Conservation (phyloP, 2,797 vertebrate genomes). For the Tauraco hartlaubi region DNA sequence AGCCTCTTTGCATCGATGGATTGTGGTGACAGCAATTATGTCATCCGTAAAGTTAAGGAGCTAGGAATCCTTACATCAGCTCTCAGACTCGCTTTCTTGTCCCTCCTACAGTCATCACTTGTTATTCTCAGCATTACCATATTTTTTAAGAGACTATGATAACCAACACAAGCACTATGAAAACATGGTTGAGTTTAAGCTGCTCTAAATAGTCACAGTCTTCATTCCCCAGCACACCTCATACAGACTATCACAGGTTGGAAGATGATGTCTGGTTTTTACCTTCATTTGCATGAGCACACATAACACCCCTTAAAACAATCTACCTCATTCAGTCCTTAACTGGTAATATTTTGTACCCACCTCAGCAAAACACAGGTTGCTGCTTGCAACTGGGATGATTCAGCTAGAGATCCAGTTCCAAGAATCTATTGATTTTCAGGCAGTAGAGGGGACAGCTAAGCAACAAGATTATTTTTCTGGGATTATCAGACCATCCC, state of each 20-base stretch:
- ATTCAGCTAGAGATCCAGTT: not conserved
- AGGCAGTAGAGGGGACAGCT: not conserved
- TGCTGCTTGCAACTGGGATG: not conserved
- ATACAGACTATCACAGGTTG: not conserved
- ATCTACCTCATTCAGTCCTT: not conserved
- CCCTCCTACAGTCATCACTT: constrained; percentile 57
- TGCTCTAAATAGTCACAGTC: not conserved
- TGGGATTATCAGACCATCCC: not conserved
- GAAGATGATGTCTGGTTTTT: not conserved
- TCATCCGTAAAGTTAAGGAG: constrained; percentile 55
- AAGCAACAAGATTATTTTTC: not conserved
- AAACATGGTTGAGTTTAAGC: constrained; percentile 12
- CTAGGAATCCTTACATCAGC: constrained; percentile 53
- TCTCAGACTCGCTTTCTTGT: constrained; percentile 54
- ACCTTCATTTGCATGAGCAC: not conserved
- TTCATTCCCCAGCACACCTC: not conserved
- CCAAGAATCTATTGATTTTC: not conserved
- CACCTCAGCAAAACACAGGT: not conserved
- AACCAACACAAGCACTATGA: constrained; percentile 30
- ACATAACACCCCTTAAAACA: not conserved
- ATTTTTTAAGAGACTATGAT: constrained; percentile 29
- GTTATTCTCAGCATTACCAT: constrained; percentile 32
- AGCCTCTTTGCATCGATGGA: constrained; percentile 21
- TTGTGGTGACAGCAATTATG: constrained; percentile 68
- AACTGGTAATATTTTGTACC: not conserved